Evolutionary conservation across 1,140 invertebrate species (phyloP).

Genomic region (Zaprionus vittiger): DNA sequence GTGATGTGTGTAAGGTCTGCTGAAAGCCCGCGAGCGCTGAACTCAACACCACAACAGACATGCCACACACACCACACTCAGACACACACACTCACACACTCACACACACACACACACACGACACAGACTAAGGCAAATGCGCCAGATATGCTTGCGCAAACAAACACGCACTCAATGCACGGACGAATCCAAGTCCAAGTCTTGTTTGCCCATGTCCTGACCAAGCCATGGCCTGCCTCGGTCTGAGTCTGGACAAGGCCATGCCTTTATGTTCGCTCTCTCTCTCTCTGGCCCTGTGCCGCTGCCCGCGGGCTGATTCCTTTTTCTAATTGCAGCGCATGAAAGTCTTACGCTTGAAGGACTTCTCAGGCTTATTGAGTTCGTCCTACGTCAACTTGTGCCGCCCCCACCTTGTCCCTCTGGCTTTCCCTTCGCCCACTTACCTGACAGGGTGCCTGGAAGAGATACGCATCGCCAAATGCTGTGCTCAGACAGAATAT

Average conservation of each 20-base stretch:
- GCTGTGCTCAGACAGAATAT: constrained; percentile 99
- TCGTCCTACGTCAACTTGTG: not conserved
- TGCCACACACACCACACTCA: constrained; percentile 51
- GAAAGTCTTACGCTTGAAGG: constrained; percentile 62
- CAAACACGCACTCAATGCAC: constrained; percentile 32
- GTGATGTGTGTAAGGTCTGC: constrained; percentile 54
- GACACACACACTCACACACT: constrained; percentile 18
- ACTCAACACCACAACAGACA: constrained; percentile 45
- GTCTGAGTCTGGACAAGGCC: constrained; percentile 55
- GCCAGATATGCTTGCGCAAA: constrained; percentile 68
- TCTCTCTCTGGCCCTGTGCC: not conserved
- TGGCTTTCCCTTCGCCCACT: constrained; percentile 45
- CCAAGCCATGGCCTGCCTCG: not conserved
- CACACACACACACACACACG: constrained; percentile 42
- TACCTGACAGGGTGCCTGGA: constrained; percentile 94
- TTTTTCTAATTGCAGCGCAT: constrained; percentile 48
- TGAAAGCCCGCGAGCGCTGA: constrained; percentile 71
- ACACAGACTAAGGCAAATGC: constrained; percentile 25
- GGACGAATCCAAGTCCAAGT: constrained; percentile 47
- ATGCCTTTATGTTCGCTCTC: constrained; percentile 55
- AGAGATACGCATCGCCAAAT: constrained; percentile 98
- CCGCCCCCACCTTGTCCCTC: too few relatives aligned
- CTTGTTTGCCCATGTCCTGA: constrained; percentile 36
- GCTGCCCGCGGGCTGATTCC: not conserved
- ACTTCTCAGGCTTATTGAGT: constrained; percentile 63